Base-by-base conservation (phyloP, 2,888 invertebrate genomes). In the Argyresthia goedartella region DNA sequence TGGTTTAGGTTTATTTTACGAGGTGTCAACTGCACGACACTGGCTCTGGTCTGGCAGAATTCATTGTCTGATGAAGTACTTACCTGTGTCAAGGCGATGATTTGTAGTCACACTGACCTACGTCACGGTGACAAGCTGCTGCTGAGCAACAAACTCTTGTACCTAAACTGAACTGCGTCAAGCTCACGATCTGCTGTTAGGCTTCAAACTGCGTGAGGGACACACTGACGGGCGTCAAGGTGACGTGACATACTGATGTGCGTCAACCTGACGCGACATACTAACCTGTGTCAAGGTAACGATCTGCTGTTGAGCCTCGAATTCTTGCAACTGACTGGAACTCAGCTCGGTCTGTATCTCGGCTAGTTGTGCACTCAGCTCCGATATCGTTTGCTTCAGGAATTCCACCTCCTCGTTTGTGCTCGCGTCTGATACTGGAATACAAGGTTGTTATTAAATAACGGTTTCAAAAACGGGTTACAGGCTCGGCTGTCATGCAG, bases 61-160 rank as follows among this genome's bases (percentile, higher is more conserved):
- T n/a, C n/a, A n/a, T n/a, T n/a, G n/a, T n/a, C n/a, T n/a, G n/a
- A n/a, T n/a, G n/a, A n/a, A n/a, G n/a, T n/a, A n/a, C n/a, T n/a
- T n/a, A n/a, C n/a, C n/a, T n/a, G n/a, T n/a, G 9, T 9, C 36
- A 36, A 36, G 7, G 9, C 9, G 36, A 9, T 36, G 36, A 36
- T 36, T 36, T 9, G 9, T 7, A 36, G 36, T 8, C n/a, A 15
- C n/a, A 42, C 41, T 42, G 45, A 89, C 89, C 80, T 89, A 89
- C 7, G 85, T 75, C 10, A 89, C 61, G 11, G 89, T 87, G 0
- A 88, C 82, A 34, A 88, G 88, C 50, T 89, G 86, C 64, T 93
- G 93, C 41, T 91, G 90, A 0, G 92, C 91, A 59, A 92, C 92
- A 57, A 92, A 92, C 78, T 93, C 93, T 51, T 89, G 89, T 43